Evolutionary conservation across 2,888 invertebrate species (phyloP).

Genomic region (Rhagophthalmus giganteus): DNA sequence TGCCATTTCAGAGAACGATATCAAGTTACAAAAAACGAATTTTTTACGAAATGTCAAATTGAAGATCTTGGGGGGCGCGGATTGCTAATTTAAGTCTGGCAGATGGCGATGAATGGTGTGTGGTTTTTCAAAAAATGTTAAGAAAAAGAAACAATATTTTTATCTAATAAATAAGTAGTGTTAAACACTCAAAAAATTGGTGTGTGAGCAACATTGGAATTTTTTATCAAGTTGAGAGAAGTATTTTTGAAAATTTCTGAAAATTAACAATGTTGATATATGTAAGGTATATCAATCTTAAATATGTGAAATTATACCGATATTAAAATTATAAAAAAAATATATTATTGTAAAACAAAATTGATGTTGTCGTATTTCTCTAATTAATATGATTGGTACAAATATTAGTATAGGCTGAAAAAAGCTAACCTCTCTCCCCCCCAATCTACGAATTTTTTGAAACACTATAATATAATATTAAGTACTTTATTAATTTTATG

Average conservation of each 20-base stretch:
- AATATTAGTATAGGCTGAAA: constrained; percentile 24
- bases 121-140: neutral
- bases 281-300: constrained; percentile 10
- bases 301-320: constrained; percentile 14
- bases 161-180: constrained; percentile 15
- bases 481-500: constrained; percentile 19
- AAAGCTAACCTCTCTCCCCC: constrained; percentile 10
- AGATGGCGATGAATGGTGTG: too few relatives aligned
- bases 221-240: constrained; percentile 16
- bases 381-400: constrained; percentile 26
- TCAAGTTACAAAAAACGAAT: too few relatives aligned
- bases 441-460: constrained; percentile 18
- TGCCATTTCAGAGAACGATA: too few relatives aligned
- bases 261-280: constrained; percentile 4
- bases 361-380: constrained; percentile 19
- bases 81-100: too few relatives aligned
- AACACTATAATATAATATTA: constrained; percentile 12
- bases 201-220: constrained; percentile 4
- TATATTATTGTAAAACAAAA: constrained; percentile 14
- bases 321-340: constrained; percentile 12
- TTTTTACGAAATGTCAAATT: too few relatives aligned
- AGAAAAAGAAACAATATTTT: constrained; percentile 15
- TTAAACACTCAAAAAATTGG: constrained; percentile 17
- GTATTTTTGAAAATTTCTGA: constrained; percentile 19
- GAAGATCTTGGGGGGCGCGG: too few relatives aligned